These are phyloP conservation scores for Phenacoccus solenopsis DNA, from an alignment of 1,140 invertebrate genomes.

Conservation along the genomic window DNA sequence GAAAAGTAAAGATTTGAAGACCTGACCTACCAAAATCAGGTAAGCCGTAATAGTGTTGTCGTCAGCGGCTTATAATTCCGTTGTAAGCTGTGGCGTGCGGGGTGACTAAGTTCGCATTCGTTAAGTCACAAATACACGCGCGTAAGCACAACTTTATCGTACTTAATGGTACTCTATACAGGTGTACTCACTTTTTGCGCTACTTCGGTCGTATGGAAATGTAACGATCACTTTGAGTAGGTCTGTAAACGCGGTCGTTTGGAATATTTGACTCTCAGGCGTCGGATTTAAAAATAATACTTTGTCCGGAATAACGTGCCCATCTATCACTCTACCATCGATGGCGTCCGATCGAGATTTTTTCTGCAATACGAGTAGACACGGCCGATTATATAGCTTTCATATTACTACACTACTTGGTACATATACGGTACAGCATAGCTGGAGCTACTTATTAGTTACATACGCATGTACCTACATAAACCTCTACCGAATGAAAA, in stretches of 20 bases:
- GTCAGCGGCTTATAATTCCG: too few species aligned
- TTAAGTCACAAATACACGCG: neutral
- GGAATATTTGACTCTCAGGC: slow-evolving; percentile 49
- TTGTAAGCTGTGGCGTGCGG: too few species aligned
- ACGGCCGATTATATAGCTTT: neutral
- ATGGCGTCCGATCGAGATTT: slow-evolving; percentile 46
- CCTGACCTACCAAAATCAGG: too few species aligned
- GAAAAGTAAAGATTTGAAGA: too few species aligned
- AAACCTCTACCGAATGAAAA: too few species aligned
- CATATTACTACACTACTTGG: neutral
- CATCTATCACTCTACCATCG: slow-evolving; percentile 72
- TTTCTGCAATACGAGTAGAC: slow-evolving; percentile 9
- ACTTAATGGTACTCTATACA: too few species aligned
- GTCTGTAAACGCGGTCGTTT: slow-evolving; percentile 66
- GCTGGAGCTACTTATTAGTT: too few species aligned
- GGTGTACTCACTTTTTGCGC: slow-evolving; percentile 14
- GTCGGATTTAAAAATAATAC: slow-evolving; percentile 76
- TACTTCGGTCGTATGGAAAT: slow-evolving; percentile 35
- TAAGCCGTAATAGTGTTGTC: too few species aligned
- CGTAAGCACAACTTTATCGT: too few species aligned
- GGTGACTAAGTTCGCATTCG: too few species aligned
- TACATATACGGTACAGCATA: too few species aligned
- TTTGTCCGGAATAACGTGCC: slow-evolving; percentile 74
- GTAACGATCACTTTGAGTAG: slow-evolving; percentile 67
- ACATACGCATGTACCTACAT: too few species aligned